A percentile compares a stretch with the other conserved stretches of the same genome.
Conservation (phyloP, 2,888 invertebrate genomes). For the Podabrus alpinus region DNA sequence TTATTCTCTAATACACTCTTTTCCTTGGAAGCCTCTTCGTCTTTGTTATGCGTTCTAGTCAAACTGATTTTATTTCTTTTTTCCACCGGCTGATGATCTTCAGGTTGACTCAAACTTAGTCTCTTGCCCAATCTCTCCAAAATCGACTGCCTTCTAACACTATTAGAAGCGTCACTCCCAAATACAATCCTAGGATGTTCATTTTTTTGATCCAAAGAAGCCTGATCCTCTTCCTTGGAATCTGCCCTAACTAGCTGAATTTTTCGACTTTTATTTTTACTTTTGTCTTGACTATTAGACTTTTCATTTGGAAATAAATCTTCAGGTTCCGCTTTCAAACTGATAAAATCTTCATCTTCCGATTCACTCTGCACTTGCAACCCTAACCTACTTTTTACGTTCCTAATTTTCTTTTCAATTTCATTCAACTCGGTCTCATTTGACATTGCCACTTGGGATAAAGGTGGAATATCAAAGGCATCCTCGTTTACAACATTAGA, state of each 20-base stretch:
- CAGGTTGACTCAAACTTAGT: conserved; percentile 24
- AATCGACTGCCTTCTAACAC: conserved; percentile 51
- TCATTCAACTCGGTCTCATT: conserved; percentile 59
- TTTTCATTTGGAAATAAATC: conserved; percentile 40
- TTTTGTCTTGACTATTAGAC: conserved; percentile 7
- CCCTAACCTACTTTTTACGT: conserved; percentile 60
- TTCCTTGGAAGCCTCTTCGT: conserved; percentile 42
- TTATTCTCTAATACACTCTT: conserved; percentile 28
- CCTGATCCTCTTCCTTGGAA: neutral
- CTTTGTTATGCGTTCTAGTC: conserved; percentile 45
- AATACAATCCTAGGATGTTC: conserved; percentile 42
- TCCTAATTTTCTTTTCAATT: conserved; percentile 68
- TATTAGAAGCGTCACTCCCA: conserved; percentile 31
- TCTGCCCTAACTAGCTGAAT: conserved; percentile 9
- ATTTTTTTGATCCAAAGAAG: conserved; percentile 10
- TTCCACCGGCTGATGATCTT: conserved; percentile 9
- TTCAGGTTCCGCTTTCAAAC: conserved; percentile 65
- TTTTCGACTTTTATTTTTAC: conserved; percentile 11
- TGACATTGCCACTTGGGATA: conserved; percentile 54
- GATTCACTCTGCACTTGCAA: conserved; percentile 61
- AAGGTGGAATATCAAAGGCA: conserved; percentile 58
- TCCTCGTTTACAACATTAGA: conserved; percentile 41
- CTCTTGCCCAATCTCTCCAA: conserved; percentile 58
- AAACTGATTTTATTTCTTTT: conserved; percentile 39
- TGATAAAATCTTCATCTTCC: conserved; percentile 69